Conservation (phyloP, 2,113 vertebrate species). For the Tichodroma muraria region DNA sequence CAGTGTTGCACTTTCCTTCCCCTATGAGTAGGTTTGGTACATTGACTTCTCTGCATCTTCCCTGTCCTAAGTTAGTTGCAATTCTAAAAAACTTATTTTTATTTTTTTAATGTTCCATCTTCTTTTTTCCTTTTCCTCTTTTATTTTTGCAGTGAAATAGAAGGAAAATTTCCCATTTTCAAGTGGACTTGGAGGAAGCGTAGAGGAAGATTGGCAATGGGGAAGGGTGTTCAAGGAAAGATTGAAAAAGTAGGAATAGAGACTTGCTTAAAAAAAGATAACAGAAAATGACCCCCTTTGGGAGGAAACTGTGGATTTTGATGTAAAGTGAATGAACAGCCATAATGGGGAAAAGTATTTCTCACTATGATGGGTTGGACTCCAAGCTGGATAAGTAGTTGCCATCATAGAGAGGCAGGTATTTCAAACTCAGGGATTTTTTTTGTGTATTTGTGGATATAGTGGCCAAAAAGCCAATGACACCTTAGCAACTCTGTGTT, state of each 20-base stretch:
- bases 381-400: background rate
- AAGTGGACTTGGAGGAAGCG: background rate
- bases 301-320: background rate
- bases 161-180: background rate
- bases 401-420: background rate
- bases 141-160: background rate
- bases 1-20: background rate
- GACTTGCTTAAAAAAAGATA: background rate
- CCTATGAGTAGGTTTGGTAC: background rate
- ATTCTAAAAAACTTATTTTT: background rate
- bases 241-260: background rate
- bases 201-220: background rate
- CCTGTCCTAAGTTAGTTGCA: background rate
- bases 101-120: background rate
- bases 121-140: background rate
- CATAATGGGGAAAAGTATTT: background rate
- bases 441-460: background rate
- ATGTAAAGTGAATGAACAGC: background rate
- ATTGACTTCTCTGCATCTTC: background rate
- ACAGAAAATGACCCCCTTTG: background rate
- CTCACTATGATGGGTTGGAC: background rate
- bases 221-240: background rate
- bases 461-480: background rate
- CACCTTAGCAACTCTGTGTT: background rate
- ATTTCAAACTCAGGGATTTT: background rate